Percentiles rank a stretch among this genome's conserved stretches.
phyloP scores from a whole-genome alignment of 2,113 vertebrate genomes.

The Calypte anna region DNA sequence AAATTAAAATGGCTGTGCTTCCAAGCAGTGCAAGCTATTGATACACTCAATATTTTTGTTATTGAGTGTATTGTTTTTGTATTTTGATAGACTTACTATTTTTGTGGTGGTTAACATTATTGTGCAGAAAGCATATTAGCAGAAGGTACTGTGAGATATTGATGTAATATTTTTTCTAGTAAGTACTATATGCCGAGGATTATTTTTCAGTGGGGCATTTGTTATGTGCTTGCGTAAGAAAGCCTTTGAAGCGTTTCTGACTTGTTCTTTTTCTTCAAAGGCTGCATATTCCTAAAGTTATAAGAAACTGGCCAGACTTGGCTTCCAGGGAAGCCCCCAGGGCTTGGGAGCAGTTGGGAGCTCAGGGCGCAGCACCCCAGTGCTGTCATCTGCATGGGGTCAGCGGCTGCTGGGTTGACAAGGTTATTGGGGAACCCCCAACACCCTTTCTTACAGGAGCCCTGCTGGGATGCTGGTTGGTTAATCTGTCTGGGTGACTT shows the following conservation, averaged over 20 bases:
- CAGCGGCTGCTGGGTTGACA: fast-evolving
- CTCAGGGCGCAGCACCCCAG: fast-evolving
- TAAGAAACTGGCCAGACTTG: background rate
- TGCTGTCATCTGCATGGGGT: background rate
- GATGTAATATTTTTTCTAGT: background rate
- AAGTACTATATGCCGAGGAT: background rate
- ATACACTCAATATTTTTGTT: background rate
- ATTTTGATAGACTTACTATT: background rate
- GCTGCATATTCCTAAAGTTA: background rate
- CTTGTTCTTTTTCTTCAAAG: background rate
- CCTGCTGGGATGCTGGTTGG: background rate
- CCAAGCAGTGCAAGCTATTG: background rate
- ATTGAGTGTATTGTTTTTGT: too few relatives aligned
- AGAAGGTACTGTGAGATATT: constrained; percentile 10
- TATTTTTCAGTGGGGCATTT: background rate
- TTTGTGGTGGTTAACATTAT: background rate
- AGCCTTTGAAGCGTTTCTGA: background rate
- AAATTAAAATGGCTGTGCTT: constrained; percentile 1
- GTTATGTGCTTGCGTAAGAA: background rate
- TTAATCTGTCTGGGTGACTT: background rate
- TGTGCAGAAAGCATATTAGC: background rate
- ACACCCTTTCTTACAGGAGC: background rate
- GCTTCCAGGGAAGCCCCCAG: background rate
- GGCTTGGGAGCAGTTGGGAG: background rate
- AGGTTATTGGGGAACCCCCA: background rate